These are phyloP conservation scores for Neodiprion virginianus DNA, from an alignment of 1,140 invertebrate species.

Conservation along the genomic window DNA sequence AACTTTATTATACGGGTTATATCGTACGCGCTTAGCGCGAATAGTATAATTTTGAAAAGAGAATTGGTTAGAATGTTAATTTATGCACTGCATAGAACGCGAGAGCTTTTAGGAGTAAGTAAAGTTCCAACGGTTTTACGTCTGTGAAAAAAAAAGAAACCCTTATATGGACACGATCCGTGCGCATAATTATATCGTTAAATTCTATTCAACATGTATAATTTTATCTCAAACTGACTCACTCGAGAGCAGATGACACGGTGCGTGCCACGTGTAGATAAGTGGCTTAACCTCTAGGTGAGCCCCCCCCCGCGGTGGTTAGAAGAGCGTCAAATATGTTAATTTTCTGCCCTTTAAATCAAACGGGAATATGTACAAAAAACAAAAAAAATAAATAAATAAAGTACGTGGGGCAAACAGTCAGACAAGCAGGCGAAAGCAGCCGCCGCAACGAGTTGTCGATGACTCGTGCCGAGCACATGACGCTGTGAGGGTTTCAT, in stretches of 20 bases:
- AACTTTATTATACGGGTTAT: too few species aligned
- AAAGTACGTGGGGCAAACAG: background rate
- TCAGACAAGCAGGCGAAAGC: background rate
- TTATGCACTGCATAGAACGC: too few species aligned
- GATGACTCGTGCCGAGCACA: slow-evolving; percentile 4
- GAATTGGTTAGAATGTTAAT: too few species aligned
- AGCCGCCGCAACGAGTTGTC: too few species aligned
- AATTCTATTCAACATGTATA: background rate
- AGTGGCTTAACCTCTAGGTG: too few species aligned
- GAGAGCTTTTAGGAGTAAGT: too few species aligned
- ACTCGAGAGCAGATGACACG: background rate
- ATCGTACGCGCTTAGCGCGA: too few species aligned
- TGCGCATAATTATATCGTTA: background rate
- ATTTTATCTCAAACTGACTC: background rate
- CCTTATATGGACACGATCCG: background rate
- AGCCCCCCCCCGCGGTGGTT: background rate
- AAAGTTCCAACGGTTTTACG: too few species aligned
- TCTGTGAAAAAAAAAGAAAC: too few species aligned
- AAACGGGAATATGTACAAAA: background rate
- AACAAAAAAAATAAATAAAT: background rate
- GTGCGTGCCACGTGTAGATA: too few species aligned
- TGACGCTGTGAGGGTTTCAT: background rate
- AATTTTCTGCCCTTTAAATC: slow-evolving; percentile 3
- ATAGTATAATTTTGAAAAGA: too few species aligned
- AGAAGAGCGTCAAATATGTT: background rate